Base-by-base conservation (phyloP, 2,888 invertebrate species). In the Lamproptera curius region DNA sequence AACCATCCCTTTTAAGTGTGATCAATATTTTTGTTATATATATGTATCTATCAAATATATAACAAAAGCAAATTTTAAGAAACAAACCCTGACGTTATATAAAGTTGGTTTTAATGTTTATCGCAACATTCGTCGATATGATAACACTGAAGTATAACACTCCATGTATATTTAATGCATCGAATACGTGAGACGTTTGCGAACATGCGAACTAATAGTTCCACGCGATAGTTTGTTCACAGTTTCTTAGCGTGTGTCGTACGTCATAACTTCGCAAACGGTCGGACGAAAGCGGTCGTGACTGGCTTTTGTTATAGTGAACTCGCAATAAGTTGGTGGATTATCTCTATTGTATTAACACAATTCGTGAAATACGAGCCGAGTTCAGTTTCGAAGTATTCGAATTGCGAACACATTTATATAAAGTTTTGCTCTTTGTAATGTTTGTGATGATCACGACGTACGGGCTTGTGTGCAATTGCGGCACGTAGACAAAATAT, bases 261-360 rank as follows among this genome's bases (percentile, higher is more conserved):
- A 43, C 33, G 34, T 17, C 43, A 35, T 43, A 39, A 43, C 39
- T 43, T 28, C 43, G 43, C 28, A 28, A 13, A 26, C 39, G 33
- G 39, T 26, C 39, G 39, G 23, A 42, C 42, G 31, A 41, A 42
- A 42, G 42, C 37, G 42, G 42, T 48, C 38, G 47, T 48, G 47
- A 48, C 42, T 48, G 37, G 42, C 47, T 48, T 48, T 48, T 33
- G 42, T 48, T 48, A 16, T 34, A 34, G 16, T 33, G 9, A 28
- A 28, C 28, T 28, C 20, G 3, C 20, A 5, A 20, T 20, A 37
- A 47, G 31, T 47, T 41, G 42, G 17, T 31, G 42, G 31, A 42
- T 47, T 47, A 47, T 47, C 42, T 37, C 36, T 37, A 47, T 42
- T 42, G 42, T 47, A 42, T 42, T 42, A 47, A 47, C 41, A 46